Evolutionary conservation across 2,113 vertebrate species (phyloP), one percentile per base, ranked within the genome.

Genomic region (Trematomus loennbergii): DNA sequence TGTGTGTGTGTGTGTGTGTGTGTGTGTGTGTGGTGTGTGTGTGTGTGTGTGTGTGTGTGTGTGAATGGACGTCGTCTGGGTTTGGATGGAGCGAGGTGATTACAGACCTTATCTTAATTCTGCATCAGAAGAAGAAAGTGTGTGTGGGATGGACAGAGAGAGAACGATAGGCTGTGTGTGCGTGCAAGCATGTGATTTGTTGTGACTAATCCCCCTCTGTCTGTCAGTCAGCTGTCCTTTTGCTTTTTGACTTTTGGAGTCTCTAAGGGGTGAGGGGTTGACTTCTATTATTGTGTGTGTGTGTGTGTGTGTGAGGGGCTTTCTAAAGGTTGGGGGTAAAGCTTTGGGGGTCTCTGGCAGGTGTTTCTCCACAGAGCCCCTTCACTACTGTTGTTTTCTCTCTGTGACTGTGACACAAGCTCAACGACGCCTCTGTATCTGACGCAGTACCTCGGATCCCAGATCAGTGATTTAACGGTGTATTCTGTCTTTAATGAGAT

Each of bases 221-320:
- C 76, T 78, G 75, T 92, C 90, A 80, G 87, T 92, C 92, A 92
- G 92, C 90, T 91, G 90, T 84, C 87, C 82, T 83, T 84, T 82
- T 86, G 87, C 87, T 75, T 88, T 92, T 87, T 92, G 91, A 92
- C 90, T 89, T 90, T 64, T 83, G 48, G 69, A 68, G 81, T 90
- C 85, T 75, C 43, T 1, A 12, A 75, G 75, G 88, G 88, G 79
- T 81, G 69, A 83, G 75, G 67, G 81, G 71, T 82, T 85, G 86
- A 70, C 67, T 86, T 76, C 66, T n/a, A 76, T 87, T 80, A 78
- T 75, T 46, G 10, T 2, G 53, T 15, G 54, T 49, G 54, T 49
- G 72, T 55, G 66, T 52, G 59, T 49, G 64, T 53, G 57, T 48
- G 75, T 60, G 63, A 50, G 71, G 67, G 45, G 9, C 46, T 79